Evolutionary conservation across 2,888 invertebrate genomes (phyloP).

Genomic region (Melinopterus prodromus): DNA sequence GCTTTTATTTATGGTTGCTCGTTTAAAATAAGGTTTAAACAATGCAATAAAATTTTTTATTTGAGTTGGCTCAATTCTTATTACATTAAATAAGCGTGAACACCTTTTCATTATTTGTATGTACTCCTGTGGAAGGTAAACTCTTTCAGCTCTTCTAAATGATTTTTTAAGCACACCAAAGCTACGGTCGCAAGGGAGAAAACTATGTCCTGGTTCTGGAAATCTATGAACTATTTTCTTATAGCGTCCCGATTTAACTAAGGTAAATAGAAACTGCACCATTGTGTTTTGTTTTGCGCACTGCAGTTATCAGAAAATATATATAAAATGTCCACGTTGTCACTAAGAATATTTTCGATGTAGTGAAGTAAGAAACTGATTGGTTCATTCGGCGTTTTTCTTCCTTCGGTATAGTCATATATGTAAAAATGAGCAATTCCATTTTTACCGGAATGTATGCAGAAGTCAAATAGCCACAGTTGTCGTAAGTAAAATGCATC

Average conservation of each 20-base stretch:
- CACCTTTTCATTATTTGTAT: background rate
- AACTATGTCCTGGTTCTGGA: constrained; percentile 34
- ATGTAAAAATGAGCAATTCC: too few relatives aligned
- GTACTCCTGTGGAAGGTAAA: constrained; percentile 25
- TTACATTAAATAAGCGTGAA: too few relatives aligned
- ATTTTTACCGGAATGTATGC: background rate
- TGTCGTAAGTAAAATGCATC: constrained; percentile 33
- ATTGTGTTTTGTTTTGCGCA: constrained; percentile 33
- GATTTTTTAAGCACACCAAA: constrained; percentile 30
- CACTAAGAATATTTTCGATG: constrained; percentile 14
- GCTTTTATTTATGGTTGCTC: too few relatives aligned
- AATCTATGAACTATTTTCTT: constrained; percentile 27
- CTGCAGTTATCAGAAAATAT: constrained; percentile 31
- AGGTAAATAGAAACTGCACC: constrained; percentile 23
- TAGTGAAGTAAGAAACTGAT: constrained; percentile 27
- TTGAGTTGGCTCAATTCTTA: too few relatives aligned
- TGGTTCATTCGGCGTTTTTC: constrained; percentile 27
- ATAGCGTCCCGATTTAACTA: constrained; percentile 22
- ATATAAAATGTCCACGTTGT: constrained; percentile 25
- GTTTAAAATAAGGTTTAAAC: too few relatives aligned
- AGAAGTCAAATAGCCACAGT: constrained; percentile 28
- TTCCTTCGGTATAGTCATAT: background rate
- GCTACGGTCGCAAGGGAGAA: constrained; percentile 27
- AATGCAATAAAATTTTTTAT: too few relatives aligned
- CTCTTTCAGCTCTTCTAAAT: constrained; percentile 11